A percentile compares a stretch with the other conserved stretches of the same genome.
Evolutionary conservation across 2,888 invertebrate genomes (phyloP).

Genomic region (Chloroclysta siterata): DNA sequence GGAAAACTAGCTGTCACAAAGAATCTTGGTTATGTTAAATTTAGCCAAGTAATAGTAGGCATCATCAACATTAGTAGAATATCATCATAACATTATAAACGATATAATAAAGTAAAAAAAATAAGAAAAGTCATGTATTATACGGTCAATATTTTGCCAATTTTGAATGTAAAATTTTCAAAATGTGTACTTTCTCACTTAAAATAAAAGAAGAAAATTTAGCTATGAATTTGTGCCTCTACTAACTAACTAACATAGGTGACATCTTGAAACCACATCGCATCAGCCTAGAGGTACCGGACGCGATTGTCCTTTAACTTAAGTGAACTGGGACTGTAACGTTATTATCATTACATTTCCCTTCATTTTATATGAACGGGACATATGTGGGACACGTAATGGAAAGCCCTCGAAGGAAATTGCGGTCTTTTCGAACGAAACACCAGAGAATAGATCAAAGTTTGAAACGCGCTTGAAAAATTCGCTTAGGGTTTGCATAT

Average conservation of each 20-base stretch:
- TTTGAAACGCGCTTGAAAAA: constrained; percentile 28
- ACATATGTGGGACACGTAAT: constrained; percentile 51
- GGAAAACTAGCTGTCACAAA: too few relatives aligned
- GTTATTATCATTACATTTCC: constrained; percentile 60
- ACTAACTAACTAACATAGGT: neutral
- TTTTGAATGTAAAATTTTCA: too few relatives aligned
- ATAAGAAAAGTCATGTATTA: too few relatives aligned
- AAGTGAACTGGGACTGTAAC: constrained; percentile 47
- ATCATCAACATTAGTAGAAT: too few relatives aligned
- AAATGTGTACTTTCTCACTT: too few relatives aligned
- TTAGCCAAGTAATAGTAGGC: too few relatives aligned
- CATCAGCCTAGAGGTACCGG: constrained; percentile 26
- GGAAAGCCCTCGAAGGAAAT: constrained; percentile 60
- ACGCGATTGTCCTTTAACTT: constrained; percentile 43
- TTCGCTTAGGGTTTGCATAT: constrained; percentile 23
- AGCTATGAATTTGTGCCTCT: too few relatives aligned
- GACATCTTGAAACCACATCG: constrained; percentile 27
- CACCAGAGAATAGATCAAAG: constrained; percentile 42
- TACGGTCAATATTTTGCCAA: too few relatives aligned
- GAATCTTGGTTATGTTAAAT: too few relatives aligned
- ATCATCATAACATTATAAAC: too few relatives aligned
- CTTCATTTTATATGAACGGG: constrained; percentile 47
- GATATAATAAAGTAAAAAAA: too few relatives aligned
- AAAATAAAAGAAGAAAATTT: too few relatives aligned
- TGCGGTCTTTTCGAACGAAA: constrained; percentile 51